These are phyloP conservation scores for Eulithis testata DNA, from an alignment of 2,888 invertebrate species.

Conservation along the genomic window DNA sequence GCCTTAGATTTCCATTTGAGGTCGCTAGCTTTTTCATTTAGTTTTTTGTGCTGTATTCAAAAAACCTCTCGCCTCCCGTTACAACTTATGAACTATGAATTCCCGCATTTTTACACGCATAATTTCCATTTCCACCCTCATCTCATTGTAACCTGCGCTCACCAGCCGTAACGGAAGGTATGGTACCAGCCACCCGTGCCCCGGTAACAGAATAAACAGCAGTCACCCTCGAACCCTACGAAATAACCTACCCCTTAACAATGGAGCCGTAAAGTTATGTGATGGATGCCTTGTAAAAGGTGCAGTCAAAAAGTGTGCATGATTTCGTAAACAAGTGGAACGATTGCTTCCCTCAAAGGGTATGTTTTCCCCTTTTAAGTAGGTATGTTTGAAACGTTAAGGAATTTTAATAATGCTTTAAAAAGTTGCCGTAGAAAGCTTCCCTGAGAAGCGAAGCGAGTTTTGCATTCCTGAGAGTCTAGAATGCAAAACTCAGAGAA, in stretches of 20 bases:
- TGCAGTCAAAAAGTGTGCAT: slow-evolving; percentile 20
- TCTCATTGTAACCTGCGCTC: slow-evolving; percentile 7
- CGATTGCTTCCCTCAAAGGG: neutral
- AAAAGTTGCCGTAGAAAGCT: no score
- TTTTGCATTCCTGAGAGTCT: no score
- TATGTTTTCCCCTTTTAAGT: no score
- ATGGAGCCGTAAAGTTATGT: slow-evolving; percentile 19
- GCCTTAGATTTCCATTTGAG: no score
- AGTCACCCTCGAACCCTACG: slow-evolving; percentile 12
- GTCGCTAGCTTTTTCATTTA: no score
- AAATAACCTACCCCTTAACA: slow-evolving; percentile 12
- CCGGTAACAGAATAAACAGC: slow-evolving; percentile 4
- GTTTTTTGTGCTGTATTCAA: no score
- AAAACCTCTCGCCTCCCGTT: no score
- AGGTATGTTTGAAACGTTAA: no score
- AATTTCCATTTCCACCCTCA: slow-evolving; percentile 24
- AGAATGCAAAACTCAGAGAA: no score
- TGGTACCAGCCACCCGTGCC: slow-evolving; percentile 32
- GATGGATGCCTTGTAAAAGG: slow-evolving; percentile 21
- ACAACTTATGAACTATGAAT: neutral
- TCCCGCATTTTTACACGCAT: slow-evolving; percentile 1
- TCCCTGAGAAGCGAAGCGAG: no score
- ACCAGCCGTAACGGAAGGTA: slow-evolving; percentile 28
- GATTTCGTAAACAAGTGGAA: slow-evolving; percentile 4
- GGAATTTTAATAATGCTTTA: no score